Conservation (phyloP, 2,113 vertebrate species). For the Actenoides lindsayi region DNA sequence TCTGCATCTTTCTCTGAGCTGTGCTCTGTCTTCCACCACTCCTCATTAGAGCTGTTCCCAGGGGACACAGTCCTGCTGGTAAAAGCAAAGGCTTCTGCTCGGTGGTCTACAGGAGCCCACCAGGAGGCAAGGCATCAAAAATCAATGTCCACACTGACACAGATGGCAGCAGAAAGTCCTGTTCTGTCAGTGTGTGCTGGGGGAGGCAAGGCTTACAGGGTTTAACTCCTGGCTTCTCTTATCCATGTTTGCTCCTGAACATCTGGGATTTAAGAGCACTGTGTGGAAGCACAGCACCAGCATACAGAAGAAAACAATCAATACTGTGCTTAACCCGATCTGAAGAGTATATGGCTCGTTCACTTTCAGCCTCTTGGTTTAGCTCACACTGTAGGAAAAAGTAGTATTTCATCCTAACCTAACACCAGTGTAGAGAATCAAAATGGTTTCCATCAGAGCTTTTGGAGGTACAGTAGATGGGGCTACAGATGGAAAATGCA, state of each 20-base stretch:
- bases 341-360: not conserved
- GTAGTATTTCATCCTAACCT: not conserved
- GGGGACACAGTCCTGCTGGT: conserved; percentile 46
- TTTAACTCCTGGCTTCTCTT: conserved; percentile 2
- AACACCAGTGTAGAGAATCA: not conserved
- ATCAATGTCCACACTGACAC: conserved; percentile 25
- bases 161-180: not conserved
- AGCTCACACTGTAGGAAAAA: not conserved
- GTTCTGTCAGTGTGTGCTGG: not conserved
- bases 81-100: conserved; percentile 17
- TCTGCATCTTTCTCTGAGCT: not conserved
- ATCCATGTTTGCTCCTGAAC: not conserved
- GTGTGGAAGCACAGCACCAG: conserved; percentile 12
- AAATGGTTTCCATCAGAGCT: not conserved
- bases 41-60: conserved; percentile 48
- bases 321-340: not conserved
- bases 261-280: conserved; percentile 46
- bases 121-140: conserved; percentile 44
- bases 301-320: conserved; percentile 39
- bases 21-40: conserved; percentile 30
- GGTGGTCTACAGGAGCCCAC: not conserved
- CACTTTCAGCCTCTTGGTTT: conserved; percentile 25
- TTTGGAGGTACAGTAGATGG: not conserved
- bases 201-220: not conserved
- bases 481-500: not conserved